Evolutionary conservation across 1,140 invertebrate genomes (phyloP), one percentile per base, ranked within the genome.

Genomic region (Dermatophagoides farinae): DNA sequence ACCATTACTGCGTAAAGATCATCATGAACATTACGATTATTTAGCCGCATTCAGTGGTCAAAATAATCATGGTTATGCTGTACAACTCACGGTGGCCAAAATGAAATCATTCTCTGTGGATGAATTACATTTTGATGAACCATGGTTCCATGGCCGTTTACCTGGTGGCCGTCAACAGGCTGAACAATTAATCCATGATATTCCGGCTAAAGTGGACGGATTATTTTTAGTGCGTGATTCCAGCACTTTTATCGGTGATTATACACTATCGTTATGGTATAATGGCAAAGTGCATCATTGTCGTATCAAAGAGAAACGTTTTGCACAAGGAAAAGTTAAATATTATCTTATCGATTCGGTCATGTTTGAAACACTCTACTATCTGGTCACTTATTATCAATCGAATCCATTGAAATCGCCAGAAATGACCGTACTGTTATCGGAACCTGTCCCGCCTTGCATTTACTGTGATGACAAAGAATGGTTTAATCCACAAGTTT

Each of bases 211-310:
- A 16, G 90, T 90, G 1, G 88, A 96, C 71, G 92, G 91, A 0
- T 92, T 88, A 4, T 97, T 97, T 73, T 76, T 97, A 16, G 91
- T 97, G 0, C 74, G 91, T 61, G 85, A 91, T 65, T 92, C 89
- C 71, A 88, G 92, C 37, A 96, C 90, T 0, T 97, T 95, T 74
- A 86, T 93, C 20, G 91, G 91, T 0, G 90, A 96, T 73, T 95
- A 92, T 70, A 89, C 88, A 60, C 71, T 97, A 2, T 95, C 89
- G 0, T 96, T 97, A 73, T 93, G 86, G 79, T 77, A 88, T 12
- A 80, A 87, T 68, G 84, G 82, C 20, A 82, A 83, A 69, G 85
- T 87, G 0, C 89, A 92, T 73, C 92, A 97, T 71, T 93, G 89
- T 70, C 78, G 89, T 46, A 96, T 96, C 61, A 84, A 85, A 67